Conservation (phyloP, 2,797 vertebrate genomes). For the Pangasius krempfi region DNA sequence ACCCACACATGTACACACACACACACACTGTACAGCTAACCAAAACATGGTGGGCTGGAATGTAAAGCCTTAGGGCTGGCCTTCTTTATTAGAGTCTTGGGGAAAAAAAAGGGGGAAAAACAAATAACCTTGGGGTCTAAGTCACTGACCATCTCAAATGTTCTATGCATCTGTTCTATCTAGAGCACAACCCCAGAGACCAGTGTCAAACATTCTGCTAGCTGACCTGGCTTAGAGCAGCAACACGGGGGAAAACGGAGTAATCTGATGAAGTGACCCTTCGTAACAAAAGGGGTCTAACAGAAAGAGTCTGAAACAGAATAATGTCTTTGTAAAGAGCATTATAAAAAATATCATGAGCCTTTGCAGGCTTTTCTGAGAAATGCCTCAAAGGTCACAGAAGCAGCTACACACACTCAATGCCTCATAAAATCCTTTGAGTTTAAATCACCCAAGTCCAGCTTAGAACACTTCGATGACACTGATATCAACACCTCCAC, state of each 20-base stretch:
- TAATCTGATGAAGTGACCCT: background rate
- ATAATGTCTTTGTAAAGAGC: background rate
- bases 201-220: slow-evolving; percentile 1
- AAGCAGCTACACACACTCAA: slow-evolving; percentile 14
- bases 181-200: slow-evolving; percentile 55
- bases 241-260: background rate
- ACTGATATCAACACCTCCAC: slow-evolving; percentile 20
- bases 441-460: slow-evolving; percentile 13
- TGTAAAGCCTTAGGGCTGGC: background rate
- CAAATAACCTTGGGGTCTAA: slow-evolving; percentile 10
- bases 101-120: background rate
- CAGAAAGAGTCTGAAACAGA: background rate
- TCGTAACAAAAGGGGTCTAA: background rate
- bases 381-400: slow-evolving; percentile 33
- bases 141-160: slow-evolving; percentile 53
- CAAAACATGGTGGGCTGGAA: slow-evolving; percentile 21
- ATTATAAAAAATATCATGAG: background rate
- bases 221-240: background rate
- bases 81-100: slow-evolving; percentile 9
- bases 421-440: background rate
- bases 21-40: slow-evolving; percentile 20
- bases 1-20: slow-evolving; percentile 16
- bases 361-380: slow-evolving; percentile 9
- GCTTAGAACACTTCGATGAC: background rate
- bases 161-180: slow-evolving; percentile 54